phyloP scores from a whole-genome alignment of 1,140 invertebrate species.

The Lepidurus arcticus region DNA sequence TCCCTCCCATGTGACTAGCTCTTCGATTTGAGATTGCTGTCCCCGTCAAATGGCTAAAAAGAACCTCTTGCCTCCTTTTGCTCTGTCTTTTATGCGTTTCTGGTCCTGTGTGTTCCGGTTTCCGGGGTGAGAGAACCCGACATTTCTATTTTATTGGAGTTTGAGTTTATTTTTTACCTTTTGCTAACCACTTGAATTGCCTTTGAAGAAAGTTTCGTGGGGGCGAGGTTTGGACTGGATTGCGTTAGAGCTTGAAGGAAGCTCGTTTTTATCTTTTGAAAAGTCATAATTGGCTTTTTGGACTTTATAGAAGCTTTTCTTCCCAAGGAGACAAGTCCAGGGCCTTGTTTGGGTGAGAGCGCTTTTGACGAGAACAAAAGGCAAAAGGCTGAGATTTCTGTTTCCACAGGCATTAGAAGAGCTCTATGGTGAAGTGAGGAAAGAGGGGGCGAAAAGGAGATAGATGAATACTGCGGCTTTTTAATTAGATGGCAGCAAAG shows the following conservation, averaged over 20 bases:
- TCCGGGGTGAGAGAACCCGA: neutral
- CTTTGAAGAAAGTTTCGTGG: too few species aligned
- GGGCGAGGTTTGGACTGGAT: too few species aligned
- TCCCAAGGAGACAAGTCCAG: neutral
- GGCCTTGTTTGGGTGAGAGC: neutral
- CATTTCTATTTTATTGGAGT: too few species aligned
- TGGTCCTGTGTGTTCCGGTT: neutral
- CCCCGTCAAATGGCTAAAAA: too few species aligned
- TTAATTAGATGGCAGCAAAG: conserved; percentile 9
- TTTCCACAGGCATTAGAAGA: conserved; percentile 10
- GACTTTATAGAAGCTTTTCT: neutral
- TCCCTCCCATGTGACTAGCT: neutral
- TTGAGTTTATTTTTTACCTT: too few species aligned
- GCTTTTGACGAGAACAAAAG: neutral
- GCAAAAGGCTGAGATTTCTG: conserved; percentile 1
- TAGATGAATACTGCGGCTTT: neutral
- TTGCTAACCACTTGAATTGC: too few species aligned
- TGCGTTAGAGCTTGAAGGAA: too few species aligned
- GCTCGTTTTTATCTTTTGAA: neutral
- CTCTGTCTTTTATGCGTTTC: neutral
- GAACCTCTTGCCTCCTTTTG: too few species aligned
- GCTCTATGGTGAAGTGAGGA: neutral
- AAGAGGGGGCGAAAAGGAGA: neutral
- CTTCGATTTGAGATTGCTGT: neutral
- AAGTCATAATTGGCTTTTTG: neutral